Percentiles rank a stretch among this genome's conserved stretches.
These are phyloP conservation scores for Anseranas semipalmata DNA, from an alignment of 2,113 vertebrate genomes.

Conservation along the genomic window DNA sequence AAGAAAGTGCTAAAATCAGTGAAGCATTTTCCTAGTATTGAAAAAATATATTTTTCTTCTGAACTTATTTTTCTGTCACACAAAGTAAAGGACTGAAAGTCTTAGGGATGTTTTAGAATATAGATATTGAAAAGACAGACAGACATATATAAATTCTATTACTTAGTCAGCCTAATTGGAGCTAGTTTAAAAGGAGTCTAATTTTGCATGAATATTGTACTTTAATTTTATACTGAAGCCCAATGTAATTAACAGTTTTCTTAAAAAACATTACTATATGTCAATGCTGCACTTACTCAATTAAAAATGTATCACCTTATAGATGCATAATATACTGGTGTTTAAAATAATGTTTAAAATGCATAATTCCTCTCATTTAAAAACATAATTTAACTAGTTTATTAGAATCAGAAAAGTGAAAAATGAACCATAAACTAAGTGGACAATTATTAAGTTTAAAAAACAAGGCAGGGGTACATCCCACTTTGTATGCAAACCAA, in stretches of 20 bases:
- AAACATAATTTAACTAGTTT: neutral
- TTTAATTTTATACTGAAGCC: neutral
- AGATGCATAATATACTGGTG: neutral
- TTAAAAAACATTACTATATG: neutral
- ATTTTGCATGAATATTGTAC: neutral
- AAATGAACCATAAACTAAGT: neutral
- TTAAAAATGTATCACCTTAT: neutral
- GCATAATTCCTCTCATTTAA: neutral
- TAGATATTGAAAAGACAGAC: neutral
- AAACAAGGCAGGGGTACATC: neutral
- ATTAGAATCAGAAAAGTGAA: conserved; percentile 4
- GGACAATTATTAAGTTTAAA: neutral
- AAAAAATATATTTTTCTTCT: neutral
- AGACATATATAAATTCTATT: neutral
- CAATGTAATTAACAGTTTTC: neutral
- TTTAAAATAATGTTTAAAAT: neutral
- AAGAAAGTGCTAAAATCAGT: neutral
- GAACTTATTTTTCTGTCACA: neutral
- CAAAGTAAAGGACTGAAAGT: neutral
- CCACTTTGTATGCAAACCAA: neutral
- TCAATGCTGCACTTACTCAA: neutral
- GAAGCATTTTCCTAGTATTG: neutral
- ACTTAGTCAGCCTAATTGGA: neutral
- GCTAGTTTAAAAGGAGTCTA: neutral
- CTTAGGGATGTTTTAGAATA: neutral